phyloP scores from a whole-genome alignment of 1,140 invertebrate species.

The Diuraphis noxia region DNA sequence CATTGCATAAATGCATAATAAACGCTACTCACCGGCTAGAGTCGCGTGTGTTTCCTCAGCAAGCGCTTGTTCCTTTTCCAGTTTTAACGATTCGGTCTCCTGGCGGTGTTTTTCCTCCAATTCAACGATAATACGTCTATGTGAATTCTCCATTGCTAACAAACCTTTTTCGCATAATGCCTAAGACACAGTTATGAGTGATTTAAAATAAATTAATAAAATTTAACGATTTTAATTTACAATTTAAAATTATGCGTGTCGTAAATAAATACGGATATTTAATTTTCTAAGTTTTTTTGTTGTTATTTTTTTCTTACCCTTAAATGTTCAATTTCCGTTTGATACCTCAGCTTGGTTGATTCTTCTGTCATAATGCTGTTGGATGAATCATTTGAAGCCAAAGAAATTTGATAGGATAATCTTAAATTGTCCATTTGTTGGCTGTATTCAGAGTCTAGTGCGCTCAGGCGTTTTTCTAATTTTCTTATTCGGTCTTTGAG shows the following conservation, averaged over 20 bases:
- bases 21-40: conserved; percentile 60
- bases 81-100: conserved; percentile 72
- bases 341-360: conserved; percentile 75
- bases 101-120: conserved; percentile 81
- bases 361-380: conserved; percentile 62
- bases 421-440: conserved; percentile 75
- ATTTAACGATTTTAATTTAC: not conserved
- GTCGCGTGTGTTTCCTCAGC: conserved; percentile 83
- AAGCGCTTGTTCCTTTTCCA: conserved; percentile 85
- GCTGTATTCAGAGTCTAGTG: conserved; percentile 75
- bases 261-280: not conserved
- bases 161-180: conserved; percentile 84
- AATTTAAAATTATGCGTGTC: not conserved
- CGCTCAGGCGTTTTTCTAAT: conserved; percentile 70
- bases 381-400: conserved; percentile 3
- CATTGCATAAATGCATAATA: not conserved
- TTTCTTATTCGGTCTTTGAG: conserved; percentile 68
- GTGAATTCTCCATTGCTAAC: conserved; percentile 83
- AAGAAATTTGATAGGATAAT: conserved; percentile 65
- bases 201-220: not conserved
- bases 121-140: conserved; percentile 80
- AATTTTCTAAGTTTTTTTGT: not conserved
- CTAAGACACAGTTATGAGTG: conserved; percentile 58
- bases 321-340: conserved; percentile 83
- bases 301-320: conserved; percentile 62